Percentiles rank a stretch among this genome's conserved stretches.
Conservation (phyloP, 2,888 invertebrate species). For the Dynastes tityus region DNA sequence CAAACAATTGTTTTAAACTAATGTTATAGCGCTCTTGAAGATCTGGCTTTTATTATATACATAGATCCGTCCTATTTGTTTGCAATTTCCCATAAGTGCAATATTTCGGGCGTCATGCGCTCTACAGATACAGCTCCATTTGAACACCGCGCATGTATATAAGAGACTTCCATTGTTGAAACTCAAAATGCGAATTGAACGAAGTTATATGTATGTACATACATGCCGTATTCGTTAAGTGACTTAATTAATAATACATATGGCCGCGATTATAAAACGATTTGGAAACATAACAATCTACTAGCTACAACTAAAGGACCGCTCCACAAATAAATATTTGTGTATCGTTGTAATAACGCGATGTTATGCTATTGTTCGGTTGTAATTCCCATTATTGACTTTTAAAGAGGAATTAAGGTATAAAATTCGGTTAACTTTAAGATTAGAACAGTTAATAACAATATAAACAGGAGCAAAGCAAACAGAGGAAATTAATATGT, state of each 20-base stretch:
- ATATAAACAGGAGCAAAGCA: too few relatives aligned
- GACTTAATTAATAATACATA: slow-evolving; percentile 4
- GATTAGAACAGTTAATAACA: too few relatives aligned
- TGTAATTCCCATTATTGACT: neutral
- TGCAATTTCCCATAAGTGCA: too few relatives aligned
- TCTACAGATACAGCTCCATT: neutral
- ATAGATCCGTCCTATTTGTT: neutral
- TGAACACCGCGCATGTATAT: neutral
- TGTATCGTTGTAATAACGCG: neutral
- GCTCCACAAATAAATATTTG: slow-evolving; percentile 24
- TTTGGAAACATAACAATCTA: slow-evolving; percentile 25
- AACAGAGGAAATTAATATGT: too few relatives aligned
- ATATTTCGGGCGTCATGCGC: too few relatives aligned
- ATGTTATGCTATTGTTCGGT: neutral
- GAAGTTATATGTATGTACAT: too few relatives aligned
- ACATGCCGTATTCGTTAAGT: neutral
- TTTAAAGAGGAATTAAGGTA: too few relatives aligned
- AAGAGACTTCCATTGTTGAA: neutral
- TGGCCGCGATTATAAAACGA: slow-evolving; percentile 21
- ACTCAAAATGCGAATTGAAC: neutral
- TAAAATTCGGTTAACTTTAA: too few relatives aligned
- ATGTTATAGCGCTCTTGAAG: too few relatives aligned
- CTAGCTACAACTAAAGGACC: slow-evolving; percentile 20
- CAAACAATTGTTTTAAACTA: too few relatives aligned
- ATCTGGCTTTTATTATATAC: too few relatives aligned